Evolutionary conservation across 2,797 vertebrate genomes (phyloP), one percentile per base, ranked within the genome.

Genomic region (Xyrichtys novacula): DNA sequence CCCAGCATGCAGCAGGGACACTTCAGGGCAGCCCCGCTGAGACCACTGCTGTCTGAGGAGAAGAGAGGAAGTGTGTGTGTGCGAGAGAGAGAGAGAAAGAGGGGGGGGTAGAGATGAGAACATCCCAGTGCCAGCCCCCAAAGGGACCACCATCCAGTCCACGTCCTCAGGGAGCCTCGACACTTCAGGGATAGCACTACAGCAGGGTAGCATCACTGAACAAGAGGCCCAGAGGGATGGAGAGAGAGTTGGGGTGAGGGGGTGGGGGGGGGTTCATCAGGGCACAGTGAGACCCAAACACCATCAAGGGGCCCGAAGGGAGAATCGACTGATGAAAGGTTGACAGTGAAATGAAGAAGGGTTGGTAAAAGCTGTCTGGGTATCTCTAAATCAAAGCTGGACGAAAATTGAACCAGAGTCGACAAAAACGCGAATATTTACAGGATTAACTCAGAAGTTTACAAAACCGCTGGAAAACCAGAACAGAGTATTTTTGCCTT

Each of bases 11-110:
- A 59, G 65, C 69, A 44, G 49, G 29, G 19, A 48, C 23, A 20
- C 76, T 77, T 64, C 28, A 42, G 84, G 86, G 86, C 87, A 85
- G 76, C 79, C 80, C 90, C 85, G 53, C 78, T 78, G 89, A 91
- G 90, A 90, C 89, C 85, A 58, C 80, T 80, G 82, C 80, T 86
- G 78, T 80, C 80, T 88, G 86, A 89, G 85, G 81, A 82, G 77
- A 70, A 65, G 62, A 23, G 76, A 50, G 26, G 66, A 61, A 56
- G 52, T 64, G 63, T 65, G 40, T 59, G 60, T 49, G 52, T 56
- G 66, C 48, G 43, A 32, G 7, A 32, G 31, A 32, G 31, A 34
- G 32, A 34, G 32, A 34, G 32, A 34, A 12, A 34, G 32, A 12
- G n/a, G n/a, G n/a, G n/a, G n/a, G n/a, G n/a, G n/a, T 14, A 32